Evolutionary conservation across 64 coral and sea anemone species (phyloP), one percentile per base, ranked within the genome.

Genomic region (Montipora efflorescens): DNA sequence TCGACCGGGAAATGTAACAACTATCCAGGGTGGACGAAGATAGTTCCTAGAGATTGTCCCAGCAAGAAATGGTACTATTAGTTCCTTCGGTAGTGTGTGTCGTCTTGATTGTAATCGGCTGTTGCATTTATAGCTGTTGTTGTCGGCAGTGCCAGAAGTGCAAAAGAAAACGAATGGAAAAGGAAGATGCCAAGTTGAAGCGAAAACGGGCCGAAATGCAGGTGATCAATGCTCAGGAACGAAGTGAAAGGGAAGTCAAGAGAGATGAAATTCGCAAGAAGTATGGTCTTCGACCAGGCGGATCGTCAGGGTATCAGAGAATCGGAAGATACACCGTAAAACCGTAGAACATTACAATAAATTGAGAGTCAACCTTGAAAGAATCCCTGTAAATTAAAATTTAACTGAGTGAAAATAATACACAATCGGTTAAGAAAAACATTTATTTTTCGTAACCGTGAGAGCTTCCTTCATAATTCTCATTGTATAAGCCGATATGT

Each of bases 21-120:
- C 19, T 97, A 97, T 89, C 96, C 96, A 16, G 96, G 96, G 18
- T 97, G 96, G 96, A 97, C 96, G 66, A 97, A 92, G 22, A 43
- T 97, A 5, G 89, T 97, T 61, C 96, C 96, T 69, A 84, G 78
- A 13, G 68, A 97, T 71, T 97, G 93, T 67, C 96, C 96, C 2
- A 88, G 94, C 77, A 97, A 83, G 49, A 47, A 89, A 22, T 97
- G 96, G 96, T 97, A 62, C 48, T 97, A 97, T 57, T 98, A 49
- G 72, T 98, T 0, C 96, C 96, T 2, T 92, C 89, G 7, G 0
- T 98, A 3, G 93, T 91, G 28, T 93, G 74, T 7, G 81, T 87
- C 10, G 66, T 88, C 67, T 87, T 98, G 67, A n/a, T 95, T 8
- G 91, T 98, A 43, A 9, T 94, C 8, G 87, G 96, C n/a, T 95